Base-by-base conservation (phyloP, 2,113 vertebrate species). In the Cottus gobio region DNA sequence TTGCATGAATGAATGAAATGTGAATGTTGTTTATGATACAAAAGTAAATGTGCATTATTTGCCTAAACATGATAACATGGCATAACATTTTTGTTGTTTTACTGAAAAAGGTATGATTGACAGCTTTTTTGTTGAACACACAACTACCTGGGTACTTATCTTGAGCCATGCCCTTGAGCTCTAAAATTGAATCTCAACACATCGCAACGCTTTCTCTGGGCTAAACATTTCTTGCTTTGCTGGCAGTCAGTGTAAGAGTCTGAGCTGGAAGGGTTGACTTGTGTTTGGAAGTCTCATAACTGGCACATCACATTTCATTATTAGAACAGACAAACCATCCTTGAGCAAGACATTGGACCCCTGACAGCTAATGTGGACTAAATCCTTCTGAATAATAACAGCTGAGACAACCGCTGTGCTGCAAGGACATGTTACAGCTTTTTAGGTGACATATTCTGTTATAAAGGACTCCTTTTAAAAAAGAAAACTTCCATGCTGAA, bases 311-410 rank as follows among this genome's bases (percentile, higher is more conserved):
- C 76, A 83, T 85, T 83, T 71, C 58, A 82, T 85, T 81, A 80
- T 56, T 28, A 74, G 60, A 79, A 37, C 64, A 88, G 77, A 62
- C 77, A 75, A 86, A 85, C 89, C 79, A 86, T 85, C 82, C 79
- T 79, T 83, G 68, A 87, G 80, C 89, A 86, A 90, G 74, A 79
- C 69, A 71, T 56, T 54, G 65, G 83, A 84, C 54, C 81, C 44
- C 56, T 65, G 73, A 44, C 70, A 78, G 61, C 78, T 68, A 62
- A 48, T 64, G 80, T 80, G 78, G 77, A 77, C 80, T 52, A 79
- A 74, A 63, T 82, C 56, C 31, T 71, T 77, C 57, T 63, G 44
- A 85, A 84, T 79, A 74, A 82, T 54, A 84, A 57, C n/a, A 69
- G 57, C 56, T 79, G 65, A 80, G 61, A 77, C 80, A 68, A 75